phyloP scores from a whole-genome alignment of 2,888 invertebrate genomes.

The Acholoe squamosa region DNA sequence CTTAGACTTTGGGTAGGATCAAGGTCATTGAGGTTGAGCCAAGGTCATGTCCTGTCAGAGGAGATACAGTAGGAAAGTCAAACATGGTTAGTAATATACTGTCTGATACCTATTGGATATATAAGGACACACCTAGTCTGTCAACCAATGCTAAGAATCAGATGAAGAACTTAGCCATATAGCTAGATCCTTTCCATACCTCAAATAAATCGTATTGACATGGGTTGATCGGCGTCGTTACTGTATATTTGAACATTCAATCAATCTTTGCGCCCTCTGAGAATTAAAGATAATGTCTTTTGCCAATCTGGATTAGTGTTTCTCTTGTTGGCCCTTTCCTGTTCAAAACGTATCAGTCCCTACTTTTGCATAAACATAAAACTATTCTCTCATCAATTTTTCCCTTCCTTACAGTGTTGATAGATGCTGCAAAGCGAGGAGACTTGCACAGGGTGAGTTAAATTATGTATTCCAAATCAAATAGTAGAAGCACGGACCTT shows the following conservation, averaged over 20 bases:
- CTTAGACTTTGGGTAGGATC: background rate
- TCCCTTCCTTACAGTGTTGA: conserved; percentile 75
- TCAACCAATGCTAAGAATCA: no score
- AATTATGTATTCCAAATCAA: no score
- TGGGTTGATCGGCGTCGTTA: no score
- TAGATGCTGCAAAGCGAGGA: conserved; percentile 82
- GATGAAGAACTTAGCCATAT: no score
- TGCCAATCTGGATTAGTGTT: no score
- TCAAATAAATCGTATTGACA: background rate
- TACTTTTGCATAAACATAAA: background rate
- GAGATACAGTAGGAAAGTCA: conserved; percentile 46
- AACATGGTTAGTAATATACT: conserved; percentile 29
- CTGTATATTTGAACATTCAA: no score
- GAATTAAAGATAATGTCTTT: no score
- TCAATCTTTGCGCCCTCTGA: no score
- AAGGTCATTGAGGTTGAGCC: background rate
- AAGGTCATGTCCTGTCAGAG: conserved; percentile 54
- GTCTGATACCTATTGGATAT: background rate
- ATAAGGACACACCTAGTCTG: background rate
- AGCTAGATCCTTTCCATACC: background rate
- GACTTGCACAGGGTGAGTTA: conserved; percentile 81
- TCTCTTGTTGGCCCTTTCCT: no score
- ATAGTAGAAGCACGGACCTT: no score
- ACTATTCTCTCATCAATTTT: background rate
- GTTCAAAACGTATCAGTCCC: no score